Conservation (phyloP, 1,140 invertebrate species). For the Drosophila paulistorum region DNA sequence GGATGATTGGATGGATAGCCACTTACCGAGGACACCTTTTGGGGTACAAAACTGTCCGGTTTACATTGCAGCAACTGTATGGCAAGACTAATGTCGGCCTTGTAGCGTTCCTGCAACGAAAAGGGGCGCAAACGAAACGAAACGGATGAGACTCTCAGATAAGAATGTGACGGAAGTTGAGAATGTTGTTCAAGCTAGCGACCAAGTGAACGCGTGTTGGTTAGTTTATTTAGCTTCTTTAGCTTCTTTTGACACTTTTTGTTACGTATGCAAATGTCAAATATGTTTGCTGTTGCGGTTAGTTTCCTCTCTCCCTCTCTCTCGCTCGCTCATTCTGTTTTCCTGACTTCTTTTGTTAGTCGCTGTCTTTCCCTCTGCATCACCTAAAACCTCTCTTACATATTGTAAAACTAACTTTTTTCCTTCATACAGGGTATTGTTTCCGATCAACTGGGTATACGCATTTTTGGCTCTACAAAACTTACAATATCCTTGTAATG, state of each 20-base stretch:
- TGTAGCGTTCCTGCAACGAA: slow-evolving; percentile 92
- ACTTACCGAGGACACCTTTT: slow-evolving; percentile 95
- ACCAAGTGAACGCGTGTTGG: slow-evolving; percentile 17
- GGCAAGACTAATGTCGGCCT: slow-evolving; percentile 96
- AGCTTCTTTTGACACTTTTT: slow-evolving; percentile 68
- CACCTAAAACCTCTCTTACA: slow-evolving; percentile 60
- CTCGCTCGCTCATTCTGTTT: background rate
- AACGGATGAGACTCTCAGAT: slow-evolving; percentile 51
- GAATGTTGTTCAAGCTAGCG: slow-evolving; percentile 5
- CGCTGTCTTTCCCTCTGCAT: slow-evolving; percentile 17
- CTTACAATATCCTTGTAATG: too few relatives aligned
- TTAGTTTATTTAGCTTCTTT: slow-evolving; percentile 61
- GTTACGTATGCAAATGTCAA: slow-evolving; percentile 77
- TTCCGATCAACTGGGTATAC: background rate
- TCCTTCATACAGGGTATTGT: background rate
- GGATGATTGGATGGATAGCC: too few relatives aligned
- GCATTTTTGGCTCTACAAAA: too few relatives aligned
- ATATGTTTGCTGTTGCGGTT: slow-evolving; percentile 70
- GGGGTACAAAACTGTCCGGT: slow-evolving; percentile 96
- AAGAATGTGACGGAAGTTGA: slow-evolving; percentile 57
- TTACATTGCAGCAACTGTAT: slow-evolving; percentile 97
- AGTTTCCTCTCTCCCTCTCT: slow-evolving; percentile 20
- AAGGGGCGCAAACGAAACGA: slow-evolving; percentile 39
- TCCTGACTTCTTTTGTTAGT: too few relatives aligned
- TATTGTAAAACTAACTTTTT: slow-evolving; percentile 72